Evolutionary conservation across 2,113 vertebrate species (phyloP).

Genomic region (Mustelus asterias): DNA sequence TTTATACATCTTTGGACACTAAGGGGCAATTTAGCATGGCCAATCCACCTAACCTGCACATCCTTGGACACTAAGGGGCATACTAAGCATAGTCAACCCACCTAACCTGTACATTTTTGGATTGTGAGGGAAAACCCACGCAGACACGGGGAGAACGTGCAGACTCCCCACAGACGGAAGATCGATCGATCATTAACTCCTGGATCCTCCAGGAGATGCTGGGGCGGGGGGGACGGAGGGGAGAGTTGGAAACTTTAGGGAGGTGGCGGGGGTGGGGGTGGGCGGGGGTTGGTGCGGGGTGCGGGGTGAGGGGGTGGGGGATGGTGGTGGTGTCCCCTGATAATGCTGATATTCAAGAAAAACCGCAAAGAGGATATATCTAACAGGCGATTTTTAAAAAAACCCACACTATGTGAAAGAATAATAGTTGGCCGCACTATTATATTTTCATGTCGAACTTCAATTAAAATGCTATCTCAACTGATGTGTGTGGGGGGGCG

Average conservation of each 20-base stretch:
- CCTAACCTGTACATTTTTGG: too few species aligned
- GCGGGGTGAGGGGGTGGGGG: not conserved
- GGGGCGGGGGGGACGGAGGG: not conserved
- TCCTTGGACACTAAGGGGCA: too few species aligned
- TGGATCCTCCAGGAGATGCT: not conserved
- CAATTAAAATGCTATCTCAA: not conserved
- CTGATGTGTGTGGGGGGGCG: too few species aligned
- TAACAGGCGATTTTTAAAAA: not conserved
- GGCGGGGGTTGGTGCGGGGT: too few species aligned
- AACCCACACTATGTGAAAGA: not conserved
- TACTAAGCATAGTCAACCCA: too few species aligned
- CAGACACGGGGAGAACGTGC: too few species aligned
- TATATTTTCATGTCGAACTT: not conserved
- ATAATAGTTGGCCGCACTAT: slow-evolving; percentile 33
- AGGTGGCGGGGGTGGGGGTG: not conserved
- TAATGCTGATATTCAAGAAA: not conserved
- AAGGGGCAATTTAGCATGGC: too few species aligned
- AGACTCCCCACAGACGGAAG: too few species aligned
- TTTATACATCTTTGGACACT: too few species aligned
- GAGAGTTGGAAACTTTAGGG: not conserved
- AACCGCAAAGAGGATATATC: not conserved
- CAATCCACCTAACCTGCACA: too few species aligned
- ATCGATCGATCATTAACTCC: not conserved
- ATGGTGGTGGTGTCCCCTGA: not conserved
- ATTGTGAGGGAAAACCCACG: too few species aligned